These are phyloP conservation scores for Clarias batrachus DNA, from an alignment of 2,113 vertebrate genomes.

Conservation along the genomic window DNA sequence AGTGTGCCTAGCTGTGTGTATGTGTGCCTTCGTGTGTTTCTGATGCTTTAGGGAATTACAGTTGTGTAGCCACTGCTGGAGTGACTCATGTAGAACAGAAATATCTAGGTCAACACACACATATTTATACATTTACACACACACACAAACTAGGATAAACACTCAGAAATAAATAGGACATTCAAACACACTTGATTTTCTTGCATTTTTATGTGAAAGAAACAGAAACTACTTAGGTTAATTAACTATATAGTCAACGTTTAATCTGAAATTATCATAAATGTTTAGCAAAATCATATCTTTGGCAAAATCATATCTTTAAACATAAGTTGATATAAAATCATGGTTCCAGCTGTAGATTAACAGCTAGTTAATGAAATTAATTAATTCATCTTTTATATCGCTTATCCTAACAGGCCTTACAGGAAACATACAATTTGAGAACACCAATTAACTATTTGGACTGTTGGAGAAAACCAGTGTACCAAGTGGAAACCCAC, in stretches of 20 bases:
- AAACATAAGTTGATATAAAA: not conserved
- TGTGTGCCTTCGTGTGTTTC: not conserved
- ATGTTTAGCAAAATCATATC: not conserved
- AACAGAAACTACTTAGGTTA: not conserved
- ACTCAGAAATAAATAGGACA: not conserved
- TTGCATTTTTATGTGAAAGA: not conserved
- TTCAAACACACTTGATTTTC: not conserved
- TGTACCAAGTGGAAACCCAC: no score
- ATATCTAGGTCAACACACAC: slow-evolving; percentile 58
- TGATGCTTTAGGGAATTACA: not conserved
- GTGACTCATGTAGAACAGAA: slow-evolving; percentile 71
- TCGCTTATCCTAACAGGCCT: not conserved
- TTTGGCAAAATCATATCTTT: not conserved
- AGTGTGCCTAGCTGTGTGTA: not conserved
- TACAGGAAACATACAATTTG: no score
- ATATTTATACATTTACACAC: not conserved
- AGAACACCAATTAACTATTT: no score
- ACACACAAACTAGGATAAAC: not conserved
- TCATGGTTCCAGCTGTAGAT: no score
- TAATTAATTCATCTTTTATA: not conserved
- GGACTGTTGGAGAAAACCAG: no score
- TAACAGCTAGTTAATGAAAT: no score
- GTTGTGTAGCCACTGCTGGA: not conserved
- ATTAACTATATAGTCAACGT: not conserved
- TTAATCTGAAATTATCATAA: not conserved